These are phyloP conservation scores for Proteles cristata DNA, from an alignment of 2,113 vertebrate genomes.

Conservation along the genomic window DNA sequence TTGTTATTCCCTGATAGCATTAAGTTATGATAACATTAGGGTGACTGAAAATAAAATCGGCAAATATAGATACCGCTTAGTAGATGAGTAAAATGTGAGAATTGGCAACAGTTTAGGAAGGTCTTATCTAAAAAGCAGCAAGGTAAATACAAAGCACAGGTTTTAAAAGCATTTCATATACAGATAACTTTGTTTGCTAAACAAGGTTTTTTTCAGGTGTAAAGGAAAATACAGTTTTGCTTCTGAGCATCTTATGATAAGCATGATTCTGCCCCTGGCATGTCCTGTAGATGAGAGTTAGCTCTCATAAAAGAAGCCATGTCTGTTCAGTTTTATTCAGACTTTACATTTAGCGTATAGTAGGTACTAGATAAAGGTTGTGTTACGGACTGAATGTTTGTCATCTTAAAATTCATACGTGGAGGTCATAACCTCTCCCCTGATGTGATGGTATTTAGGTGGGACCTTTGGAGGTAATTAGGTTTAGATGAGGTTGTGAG, in stretches of 20 bases:
- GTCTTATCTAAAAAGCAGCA: slow-evolving; percentile 62
- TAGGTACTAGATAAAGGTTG: background rate
- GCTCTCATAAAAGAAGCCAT: background rate
- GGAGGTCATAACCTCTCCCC: background rate
- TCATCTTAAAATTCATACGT: background rate
- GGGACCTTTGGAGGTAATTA: background rate
- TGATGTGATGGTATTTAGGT: background rate
- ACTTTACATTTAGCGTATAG: background rate
- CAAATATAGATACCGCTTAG: slow-evolving; percentile 46
- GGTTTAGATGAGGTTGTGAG: background rate
- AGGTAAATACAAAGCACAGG: slow-evolving; percentile 46
- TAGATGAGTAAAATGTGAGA: slow-evolving; percentile 64
- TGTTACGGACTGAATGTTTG: background rate
- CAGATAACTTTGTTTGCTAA: slow-evolving; percentile 68
- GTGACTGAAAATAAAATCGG: slow-evolving; percentile 67
- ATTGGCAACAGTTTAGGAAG: slow-evolving; percentile 29
- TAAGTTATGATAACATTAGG: slow-evolving; percentile 66
- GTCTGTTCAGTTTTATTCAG: background rate
- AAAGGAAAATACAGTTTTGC: slow-evolving; percentile 55
- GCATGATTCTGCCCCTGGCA: background rate
- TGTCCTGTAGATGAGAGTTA: background rate
- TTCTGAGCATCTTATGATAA: slow-evolving; percentile 25
- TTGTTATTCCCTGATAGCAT: slow-evolving; percentile 61
- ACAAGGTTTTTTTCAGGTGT: background rate
- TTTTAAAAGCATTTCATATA: slow-evolving; percentile 59